Evolutionary conservation across 2,113 vertebrate species (phyloP), one percentile per base, ranked within the genome.

Genomic region (Cromileptes altivelis): DNA sequence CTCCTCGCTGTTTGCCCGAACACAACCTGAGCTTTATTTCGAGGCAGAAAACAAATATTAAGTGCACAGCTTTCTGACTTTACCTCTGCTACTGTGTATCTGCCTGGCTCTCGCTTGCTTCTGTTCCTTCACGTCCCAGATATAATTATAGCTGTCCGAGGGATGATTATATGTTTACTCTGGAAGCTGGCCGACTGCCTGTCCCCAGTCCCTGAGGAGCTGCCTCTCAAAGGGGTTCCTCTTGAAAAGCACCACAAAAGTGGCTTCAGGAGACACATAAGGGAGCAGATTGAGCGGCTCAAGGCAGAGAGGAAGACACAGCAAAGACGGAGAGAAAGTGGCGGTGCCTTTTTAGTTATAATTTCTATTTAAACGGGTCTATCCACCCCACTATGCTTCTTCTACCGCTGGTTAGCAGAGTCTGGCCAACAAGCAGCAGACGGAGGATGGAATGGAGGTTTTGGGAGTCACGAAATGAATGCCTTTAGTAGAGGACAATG

Each of bases 81-180:
- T 92, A 91, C 94, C 94, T 95, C 95, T 95, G 95, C 95, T 95
- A 88, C 95, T 95, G 95, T 95, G 95, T 85, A 92, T 69, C 93
- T 93, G 87, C 88, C 86, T 64, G 82, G 77, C 78, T 49, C 91
- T 92, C 47, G 53, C 90, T 93, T 21, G 81, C 91, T 91, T 93
- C 93, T 95, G 93, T 93, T 95, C 96, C 95, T 95, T 97, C 96
- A 96, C 92, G 91, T 95, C 95, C 93, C 89, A 91, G 74, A 92
- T 95, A 91, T 96, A 95, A 94, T 97, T 96, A 96, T 95, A 95
- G 95, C 93, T 94, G 97, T 96, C 92, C 96, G 55, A 95, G 91
- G 94, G 93, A 95, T 97, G 96, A 97, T 97, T 97, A 96, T 95
- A 96, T 95, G 96, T 96, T 97, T 97, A 95, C 95, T 95, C 93